A percentile compares a stretch with the other conserved stretches of the same genome.
phyloP scores from a whole-genome alignment of 2,113 vertebrate species.

The Zosterops lateralis region DNA sequence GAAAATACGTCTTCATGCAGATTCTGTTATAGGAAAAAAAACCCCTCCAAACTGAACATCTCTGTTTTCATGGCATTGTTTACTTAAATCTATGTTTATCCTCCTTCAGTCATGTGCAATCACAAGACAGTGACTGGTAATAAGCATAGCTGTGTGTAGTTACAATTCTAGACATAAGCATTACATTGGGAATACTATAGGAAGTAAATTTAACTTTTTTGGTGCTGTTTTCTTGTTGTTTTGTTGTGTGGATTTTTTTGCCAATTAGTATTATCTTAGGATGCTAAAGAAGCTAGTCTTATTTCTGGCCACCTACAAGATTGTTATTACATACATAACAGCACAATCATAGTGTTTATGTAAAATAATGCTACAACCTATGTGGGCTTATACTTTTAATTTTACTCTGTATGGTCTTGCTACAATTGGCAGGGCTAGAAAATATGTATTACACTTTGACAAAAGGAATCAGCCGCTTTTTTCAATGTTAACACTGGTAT shows the following conservation, averaged over 20 bases:
- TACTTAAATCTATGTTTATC: background rate
- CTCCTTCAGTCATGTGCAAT: background rate
- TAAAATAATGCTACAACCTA: background rate
- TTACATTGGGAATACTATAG: background rate
- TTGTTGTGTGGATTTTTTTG: background rate
- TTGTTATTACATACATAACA: background rate
- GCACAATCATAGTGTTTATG: background rate
- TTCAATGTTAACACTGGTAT: background rate
- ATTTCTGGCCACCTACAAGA: background rate
- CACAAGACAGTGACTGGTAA: background rate
- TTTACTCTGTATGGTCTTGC: background rate
- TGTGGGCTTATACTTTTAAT: background rate
- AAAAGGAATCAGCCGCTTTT: background rate
- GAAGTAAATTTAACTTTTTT: background rate
- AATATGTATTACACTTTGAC: background rate
- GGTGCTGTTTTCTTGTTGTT: background rate
- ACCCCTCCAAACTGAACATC: background rate
- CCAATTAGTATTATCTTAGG: background rate
- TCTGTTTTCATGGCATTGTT: background rate
- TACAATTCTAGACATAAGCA: background rate
- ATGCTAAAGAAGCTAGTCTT: background rate
- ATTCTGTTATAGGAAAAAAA: background rate
- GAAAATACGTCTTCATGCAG: fast-evolving
- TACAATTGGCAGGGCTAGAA: background rate
- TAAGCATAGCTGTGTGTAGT: background rate